These are phyloP conservation scores for Drosophila auraria DNA, from an alignment of 1,140 invertebrate species.

Conservation along the genomic window DNA sequence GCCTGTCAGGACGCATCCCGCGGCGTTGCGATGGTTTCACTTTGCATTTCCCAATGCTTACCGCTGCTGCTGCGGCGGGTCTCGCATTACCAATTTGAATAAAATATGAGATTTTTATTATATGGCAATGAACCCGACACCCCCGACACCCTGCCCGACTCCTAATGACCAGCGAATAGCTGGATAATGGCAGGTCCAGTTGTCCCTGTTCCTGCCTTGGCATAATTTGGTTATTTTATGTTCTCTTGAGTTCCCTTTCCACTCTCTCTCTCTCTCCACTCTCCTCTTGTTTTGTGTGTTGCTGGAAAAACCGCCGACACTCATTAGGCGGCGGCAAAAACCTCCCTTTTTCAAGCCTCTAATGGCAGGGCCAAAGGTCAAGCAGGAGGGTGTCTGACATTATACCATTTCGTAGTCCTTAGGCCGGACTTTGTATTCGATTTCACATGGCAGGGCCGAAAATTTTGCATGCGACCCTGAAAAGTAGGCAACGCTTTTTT, in stretches of 20 bases:
- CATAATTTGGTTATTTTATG: constrained; percentile 76
- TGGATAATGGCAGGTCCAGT: constrained; percentile 70
- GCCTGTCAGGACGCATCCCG: constrained; percentile 1
- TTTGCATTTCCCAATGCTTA: constrained; percentile 29
- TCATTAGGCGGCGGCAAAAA: constrained; percentile 64
- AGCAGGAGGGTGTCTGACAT: constrained; percentile 18
- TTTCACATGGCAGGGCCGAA: constrained; percentile 5
- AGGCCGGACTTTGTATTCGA: constrained; percentile 3
- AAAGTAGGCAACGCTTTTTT: constrained; percentile 33
- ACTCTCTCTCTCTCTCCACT: not conserved
- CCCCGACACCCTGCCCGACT: not conserved
- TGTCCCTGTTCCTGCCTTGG: constrained; percentile 28
- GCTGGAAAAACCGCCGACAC: constrained; percentile 63
- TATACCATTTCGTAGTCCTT: constrained; percentile 7
- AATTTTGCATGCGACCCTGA: constrained; percentile 23
- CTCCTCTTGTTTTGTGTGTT: constrained; percentile 7
- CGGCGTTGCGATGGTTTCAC: constrained; percentile 33
- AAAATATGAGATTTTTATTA: constrained; percentile 84
- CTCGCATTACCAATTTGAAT: constrained; percentile 84
- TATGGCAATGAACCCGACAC: constrained; percentile 33
- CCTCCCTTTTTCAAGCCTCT: constrained; percentile 18
- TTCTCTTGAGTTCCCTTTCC: constrained; percentile 19
- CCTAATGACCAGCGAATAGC: constrained; percentile 70
- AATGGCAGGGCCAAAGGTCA: constrained; percentile 6
- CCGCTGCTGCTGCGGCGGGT: not conserved